Conservation (phyloP, 2,113 vertebrate genomes). For the Brevimyrus niger region DNA sequence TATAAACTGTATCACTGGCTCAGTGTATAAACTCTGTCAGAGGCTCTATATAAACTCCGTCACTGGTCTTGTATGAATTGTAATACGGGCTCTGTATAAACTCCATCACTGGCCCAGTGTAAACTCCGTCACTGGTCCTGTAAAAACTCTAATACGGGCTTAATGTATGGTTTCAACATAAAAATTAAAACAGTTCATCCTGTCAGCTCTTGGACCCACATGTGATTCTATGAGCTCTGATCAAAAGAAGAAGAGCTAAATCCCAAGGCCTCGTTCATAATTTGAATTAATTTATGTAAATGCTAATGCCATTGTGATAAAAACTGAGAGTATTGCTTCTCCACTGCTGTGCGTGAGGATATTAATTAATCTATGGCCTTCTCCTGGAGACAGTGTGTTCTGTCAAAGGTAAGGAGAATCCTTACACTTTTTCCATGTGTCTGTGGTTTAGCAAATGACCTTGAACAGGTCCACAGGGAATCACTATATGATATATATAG, state of each 20-base stretch:
- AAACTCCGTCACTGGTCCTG: background rate
- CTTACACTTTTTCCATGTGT: background rate
- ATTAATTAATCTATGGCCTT: background rate
- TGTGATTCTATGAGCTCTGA: background rate
- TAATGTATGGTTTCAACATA: background rate
- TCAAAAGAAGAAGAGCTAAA: background rate
- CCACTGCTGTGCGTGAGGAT: background rate
- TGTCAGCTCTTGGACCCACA: background rate
- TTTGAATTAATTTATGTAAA: background rate
- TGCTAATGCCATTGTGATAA: background rate
- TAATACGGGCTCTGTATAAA: background rate
- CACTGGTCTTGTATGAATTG: background rate
- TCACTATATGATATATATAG: background rate
- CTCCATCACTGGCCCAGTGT: background rate
- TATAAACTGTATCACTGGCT: background rate
- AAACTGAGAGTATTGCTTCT: background rate
- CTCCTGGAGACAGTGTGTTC: background rate
- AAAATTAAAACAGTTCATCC: background rate
- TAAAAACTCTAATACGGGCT: background rate
- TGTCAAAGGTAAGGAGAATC: background rate
- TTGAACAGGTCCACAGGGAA: background rate
- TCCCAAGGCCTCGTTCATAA: background rate
- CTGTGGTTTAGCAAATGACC: background rate
- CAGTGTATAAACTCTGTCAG: background rate
- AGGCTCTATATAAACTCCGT: background rate